Base-by-base conservation (phyloP, 1,140 invertebrate genomes). In the Plodia interpunctella region DNA sequence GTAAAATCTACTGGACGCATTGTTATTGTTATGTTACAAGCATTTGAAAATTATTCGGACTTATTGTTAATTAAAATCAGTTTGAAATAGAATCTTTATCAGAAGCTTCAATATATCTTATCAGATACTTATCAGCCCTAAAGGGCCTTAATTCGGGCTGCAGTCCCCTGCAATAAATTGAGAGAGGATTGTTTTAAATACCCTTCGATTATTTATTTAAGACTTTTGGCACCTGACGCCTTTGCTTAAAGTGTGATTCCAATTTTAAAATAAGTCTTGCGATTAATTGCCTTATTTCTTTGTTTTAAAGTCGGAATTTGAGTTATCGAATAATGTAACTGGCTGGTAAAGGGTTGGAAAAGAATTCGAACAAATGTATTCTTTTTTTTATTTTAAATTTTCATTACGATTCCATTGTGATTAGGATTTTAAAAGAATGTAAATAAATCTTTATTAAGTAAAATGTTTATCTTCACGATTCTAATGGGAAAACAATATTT, bases 201-300 rank as follows among this genome's bases (percentile, higher is more conserved):
- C 38, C 38, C 38, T 44, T 44, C 38, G 38, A 44, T 44, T 44
- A 44, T 44, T 44, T 44, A 44, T 44, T 44, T 44, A 44, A 44
- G 38, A 44, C 38, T 44, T 44, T 44, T 44, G 38, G 38, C 38
- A 44, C 38, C 38, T 44, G 38, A 44, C 38, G 38, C 38, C 38
- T n/a, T 44, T 44, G 38, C 38, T n/a, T 15, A 15, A 44, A 44
- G 13, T 38, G 38, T 44, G 3, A 44, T 44, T 44, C 38, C 13
- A 44, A 44, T 10, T 44, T 44, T 44, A 15, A 44, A 44, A 13
- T 44, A 15, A 44, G 38, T 44, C 15, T 15, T 15, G 9, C 13
- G 38, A 44, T 44, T 44, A 15, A 0, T 44, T 15, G 15, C 15
- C 15, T 44, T 44, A 44, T 44, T 2, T 44, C 2, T 44, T n/a